Base-by-base conservation (phyloP, 2,113 vertebrate species). In the Odocoileus virginianus region DNA sequence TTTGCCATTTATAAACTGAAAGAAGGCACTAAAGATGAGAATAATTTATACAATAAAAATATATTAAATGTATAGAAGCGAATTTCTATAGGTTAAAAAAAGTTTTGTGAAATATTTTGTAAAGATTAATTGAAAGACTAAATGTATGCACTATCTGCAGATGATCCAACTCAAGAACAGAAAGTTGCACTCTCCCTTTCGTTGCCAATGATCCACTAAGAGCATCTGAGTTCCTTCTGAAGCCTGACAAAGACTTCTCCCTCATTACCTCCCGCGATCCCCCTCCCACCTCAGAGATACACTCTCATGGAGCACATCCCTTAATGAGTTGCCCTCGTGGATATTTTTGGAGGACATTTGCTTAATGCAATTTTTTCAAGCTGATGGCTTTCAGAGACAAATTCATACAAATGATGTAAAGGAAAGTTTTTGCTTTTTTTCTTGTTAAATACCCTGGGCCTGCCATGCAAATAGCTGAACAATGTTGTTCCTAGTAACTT, bases 1-100 rank as follows among this genome's bases (percentile, higher is more conserved):
- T 99, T 99, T 99, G 99, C 99, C 99, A 99, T 99, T 99, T 99
- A 99, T 99, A 99, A 96, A 90, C 98, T 98, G 98, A 99, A 98
- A 99, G 99, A 99, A 99, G 99, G 99, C 99, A 99, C 99, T 99
- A 99, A 99, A 99, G 99, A 99, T 99, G 98, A 99, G 98, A 98
- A 98, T 99, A 99, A 99, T 99, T 99, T 99, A 99, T 99, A 99
- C 99, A 99, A 99, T 99, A 98, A 98, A 99, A 99, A 98, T 99
- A 99, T 99, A 99, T 99, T 99, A 99, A 98, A 98, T 99, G 98
- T 99, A 99, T 99, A 99, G 98, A 99, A 99, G 98, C 97, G 97
- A 98, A 98, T 99, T 99, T 99, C 98, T 99, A 99, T 99, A 99
- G 99, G 99, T 99, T 98, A 99, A 98, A 99, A 98, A 99, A 98